phyloP scores from a whole-genome alignment of 2,797 vertebrate species.

The Esox lucius region DNA sequence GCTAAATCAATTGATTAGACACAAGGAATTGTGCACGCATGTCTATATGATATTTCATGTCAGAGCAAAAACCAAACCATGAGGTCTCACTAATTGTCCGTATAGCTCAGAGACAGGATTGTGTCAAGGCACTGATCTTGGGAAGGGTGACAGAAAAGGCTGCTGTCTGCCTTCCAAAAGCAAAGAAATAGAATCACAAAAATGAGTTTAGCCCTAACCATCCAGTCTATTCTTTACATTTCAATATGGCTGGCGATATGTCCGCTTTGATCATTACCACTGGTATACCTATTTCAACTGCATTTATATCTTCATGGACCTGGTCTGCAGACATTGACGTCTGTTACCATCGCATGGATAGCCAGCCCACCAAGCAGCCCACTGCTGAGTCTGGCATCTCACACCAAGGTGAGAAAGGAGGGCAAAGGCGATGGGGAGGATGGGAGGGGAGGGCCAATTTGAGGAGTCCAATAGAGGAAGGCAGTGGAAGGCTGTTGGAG shows the following conservation, averaged over 20 bases:
- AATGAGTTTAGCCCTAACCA: background rate
- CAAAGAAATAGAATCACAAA: background rate
- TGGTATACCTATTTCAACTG: background rate
- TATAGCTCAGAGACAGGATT: too few species aligned
- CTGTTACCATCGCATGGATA: background rate
- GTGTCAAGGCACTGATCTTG: too few species aligned
- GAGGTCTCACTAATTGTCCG: too few species aligned
- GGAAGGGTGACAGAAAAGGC: too few species aligned
- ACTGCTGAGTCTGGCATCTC: constrained; percentile 58
- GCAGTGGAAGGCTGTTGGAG: too few species aligned
- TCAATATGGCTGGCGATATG: background rate
- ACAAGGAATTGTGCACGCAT: too few species aligned
- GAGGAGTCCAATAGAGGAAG: too few species aligned
- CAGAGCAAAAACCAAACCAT: too few species aligned
- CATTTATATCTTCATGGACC: background rate
- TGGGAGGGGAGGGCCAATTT: background rate
- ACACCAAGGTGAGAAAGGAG: constrained; percentile 75
- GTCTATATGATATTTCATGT: too few species aligned
- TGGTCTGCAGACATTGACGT: background rate
- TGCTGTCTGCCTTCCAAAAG: too few species aligned
- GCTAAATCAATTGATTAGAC: too few species aligned
- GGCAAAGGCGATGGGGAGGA: constrained; percentile 22
- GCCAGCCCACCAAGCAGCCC: constrained; percentile 9
- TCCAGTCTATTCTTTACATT: constrained; percentile 26
- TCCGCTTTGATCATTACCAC: background rate